Evolutionary conservation across 2,888 invertebrate species (phyloP).

Genomic region (Branchellion lobata): DNA sequence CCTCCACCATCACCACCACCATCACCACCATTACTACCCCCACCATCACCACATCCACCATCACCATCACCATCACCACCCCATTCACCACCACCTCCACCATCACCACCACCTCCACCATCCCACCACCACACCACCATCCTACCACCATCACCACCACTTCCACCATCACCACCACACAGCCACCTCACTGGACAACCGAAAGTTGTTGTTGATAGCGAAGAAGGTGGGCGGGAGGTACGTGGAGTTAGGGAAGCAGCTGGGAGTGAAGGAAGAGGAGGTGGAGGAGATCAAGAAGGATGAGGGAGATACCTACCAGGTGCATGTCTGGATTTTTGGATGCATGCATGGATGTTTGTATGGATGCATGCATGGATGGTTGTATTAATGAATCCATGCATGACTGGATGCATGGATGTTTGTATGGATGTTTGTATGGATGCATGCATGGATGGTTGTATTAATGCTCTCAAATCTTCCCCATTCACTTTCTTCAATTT

Average conservation of each 20-base stretch:
- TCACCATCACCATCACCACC: no score
- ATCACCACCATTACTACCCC: no score
- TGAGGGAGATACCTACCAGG: slow-evolving; percentile 48
- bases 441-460: slow-evolving; percentile 5
- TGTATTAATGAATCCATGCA: background rate
- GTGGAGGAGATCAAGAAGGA: slow-evolving; percentile 45
- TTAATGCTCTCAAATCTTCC: background rate
- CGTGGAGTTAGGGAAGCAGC: slow-evolving; percentile 39
- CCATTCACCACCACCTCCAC: no score
- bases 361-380: background rate
- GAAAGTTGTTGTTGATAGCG: slow-evolving; percentile 46
- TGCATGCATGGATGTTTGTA: slow-evolving; percentile 1
- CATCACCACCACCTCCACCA: no score
- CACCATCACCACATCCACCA: no score
- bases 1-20: no score
- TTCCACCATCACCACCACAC: no score
- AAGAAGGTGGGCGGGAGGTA: slow-evolving; percentile 46
- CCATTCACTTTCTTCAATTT: background rate
- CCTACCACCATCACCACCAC: no score
- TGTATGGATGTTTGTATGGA: slow-evolving; percentile 19
- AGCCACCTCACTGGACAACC: slow-evolving; percentile 44
- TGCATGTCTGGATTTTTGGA: background rate
- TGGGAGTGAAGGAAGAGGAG: slow-evolving; percentile 47
- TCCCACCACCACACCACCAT: no score
- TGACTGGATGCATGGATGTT: slow-evolving; percentile 6